Base-by-base conservation (phyloP, 2,888 invertebrate species). In the Anagyrus pseudococci region DNA sequence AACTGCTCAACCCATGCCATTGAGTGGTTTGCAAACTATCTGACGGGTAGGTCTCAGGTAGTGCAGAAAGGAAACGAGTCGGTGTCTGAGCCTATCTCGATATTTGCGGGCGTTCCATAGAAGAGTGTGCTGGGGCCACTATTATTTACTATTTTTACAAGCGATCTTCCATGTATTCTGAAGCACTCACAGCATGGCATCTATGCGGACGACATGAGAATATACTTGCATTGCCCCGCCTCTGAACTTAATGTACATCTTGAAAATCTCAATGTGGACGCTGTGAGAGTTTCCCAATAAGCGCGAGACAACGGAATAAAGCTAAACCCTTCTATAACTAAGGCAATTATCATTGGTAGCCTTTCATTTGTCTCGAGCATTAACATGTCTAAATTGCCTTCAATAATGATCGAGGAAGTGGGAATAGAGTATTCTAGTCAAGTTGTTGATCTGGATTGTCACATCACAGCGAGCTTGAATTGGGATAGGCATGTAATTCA, bases 121-220 rank as follows among this genome's bases (percentile, higher is more conserved):
- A 40, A 47, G 4, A 48, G 40, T 13, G 48, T 57, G 19, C 57
- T 57, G 15, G 48, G 40, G 1, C 57, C 57, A n/a, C 25, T 57
- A 1, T 47, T 57, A 4, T 48, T 48, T n/a, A 17, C 37, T 1
- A 46, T 56, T 8, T 56, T 46, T 10, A 56, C 46, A 2, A 46
- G 46, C 23, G 46, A 56, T 20, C 25, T 57, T 4, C 48, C 26
- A 1, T 19, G 4, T 7, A 13, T 40, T 6, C 26, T 40, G 2
- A 15, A 4, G 3, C 20, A 40, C 19, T 56, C 37, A 1, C 17
- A 17, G 4, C 17, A 40, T 20, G 23, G 40, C 22, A 41, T 37
- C 3, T 22, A 37, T 10, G 48, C 47, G 13, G 48, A 57, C 19
- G 37, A 57, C 41, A 40, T 47, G 2, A 47, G 17, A 2, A 37